Conservation (phyloP, 2,888 invertebrate species). For the Cetonia aurata region DNA sequence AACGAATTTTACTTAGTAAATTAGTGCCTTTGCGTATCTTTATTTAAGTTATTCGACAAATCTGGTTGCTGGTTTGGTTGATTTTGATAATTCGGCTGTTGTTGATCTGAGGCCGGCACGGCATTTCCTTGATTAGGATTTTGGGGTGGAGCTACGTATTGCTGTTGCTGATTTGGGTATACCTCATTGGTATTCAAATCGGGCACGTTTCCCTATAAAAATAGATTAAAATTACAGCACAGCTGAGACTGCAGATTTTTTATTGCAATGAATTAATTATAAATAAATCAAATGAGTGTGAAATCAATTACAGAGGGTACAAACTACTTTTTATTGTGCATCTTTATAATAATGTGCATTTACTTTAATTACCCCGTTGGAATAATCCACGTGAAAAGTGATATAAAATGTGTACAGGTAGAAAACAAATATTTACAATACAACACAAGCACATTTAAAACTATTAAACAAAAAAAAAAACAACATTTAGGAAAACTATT, state of each 20-base stretch:
- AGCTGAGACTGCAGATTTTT: too few species aligned
- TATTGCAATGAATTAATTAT: background rate
- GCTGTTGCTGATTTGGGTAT: slow-evolving; percentile 50
- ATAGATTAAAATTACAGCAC: background rate
- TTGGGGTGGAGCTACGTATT: slow-evolving; percentile 50
- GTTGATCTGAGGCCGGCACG: slow-evolving; percentile 52
- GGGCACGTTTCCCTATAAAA: slow-evolving; percentile 35
- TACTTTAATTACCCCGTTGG: too few species aligned
- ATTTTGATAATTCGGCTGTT: slow-evolving; percentile 56
- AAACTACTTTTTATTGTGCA: background rate
- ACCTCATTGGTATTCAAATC: slow-evolving; percentile 49
- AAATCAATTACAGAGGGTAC: too few species aligned
- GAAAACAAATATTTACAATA: background rate
- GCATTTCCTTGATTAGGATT: slow-evolving; percentile 26
- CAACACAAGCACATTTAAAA: background rate
- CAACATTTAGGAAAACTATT: too few species aligned
- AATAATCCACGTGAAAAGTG: too few species aligned
- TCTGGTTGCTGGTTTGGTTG: slow-evolving; percentile 51
- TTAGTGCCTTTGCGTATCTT: too few species aligned
- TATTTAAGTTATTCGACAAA: too few species aligned
- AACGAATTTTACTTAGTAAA: too few species aligned
- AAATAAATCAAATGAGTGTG: too few species aligned
- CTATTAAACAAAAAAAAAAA: too few species aligned
- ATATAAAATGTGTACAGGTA: too few species aligned
- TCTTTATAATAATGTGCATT: too few species aligned